A percentile compares a stretch with the other conserved stretches of the same genome.
phyloP scores from a whole-genome alignment of 2,797 vertebrate genomes.

The Aphelocoma californica region DNA sequence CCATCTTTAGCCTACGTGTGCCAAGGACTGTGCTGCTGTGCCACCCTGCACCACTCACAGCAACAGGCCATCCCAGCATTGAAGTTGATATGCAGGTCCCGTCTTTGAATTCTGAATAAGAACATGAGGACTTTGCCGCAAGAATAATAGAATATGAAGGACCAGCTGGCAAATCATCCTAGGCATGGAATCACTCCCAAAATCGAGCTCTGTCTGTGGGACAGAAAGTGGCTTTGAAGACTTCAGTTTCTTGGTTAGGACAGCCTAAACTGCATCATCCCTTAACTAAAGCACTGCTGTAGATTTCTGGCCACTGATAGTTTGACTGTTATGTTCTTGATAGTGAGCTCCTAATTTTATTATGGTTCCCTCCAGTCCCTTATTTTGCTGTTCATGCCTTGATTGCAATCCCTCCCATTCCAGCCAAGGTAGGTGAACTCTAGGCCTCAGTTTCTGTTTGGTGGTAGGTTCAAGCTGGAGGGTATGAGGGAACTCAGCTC shows the following conservation, averaged over 20 bases:
- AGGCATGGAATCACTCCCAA: not conserved
- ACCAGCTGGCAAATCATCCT: not conserved
- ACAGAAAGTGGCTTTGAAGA: not conserved
- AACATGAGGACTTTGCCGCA: not conserved
- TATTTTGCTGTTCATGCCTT: not conserved
- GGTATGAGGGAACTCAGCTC: not conserved
- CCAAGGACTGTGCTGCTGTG: not conserved
- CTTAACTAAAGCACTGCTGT: not conserved
- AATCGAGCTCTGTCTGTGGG: not conserved
- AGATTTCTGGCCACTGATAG: not conserved
- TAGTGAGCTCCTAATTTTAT: not conserved
- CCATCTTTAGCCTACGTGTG: not conserved
- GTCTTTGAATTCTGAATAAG: not conserved
- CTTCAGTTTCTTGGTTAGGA: not conserved
- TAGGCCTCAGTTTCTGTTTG: not conserved
- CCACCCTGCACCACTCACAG: not conserved
- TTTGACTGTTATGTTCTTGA: not conserved
- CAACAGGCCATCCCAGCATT: not conserved
- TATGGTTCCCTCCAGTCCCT: not conserved
- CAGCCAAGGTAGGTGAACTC: not conserved
- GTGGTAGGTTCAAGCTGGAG: not conserved
- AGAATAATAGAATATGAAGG: not conserved
- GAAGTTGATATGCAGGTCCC: rapidly evolving
- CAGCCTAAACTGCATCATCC: not conserved
- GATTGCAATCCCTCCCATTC: not conserved